These are phyloP conservation scores for Alaudala cheleensis DNA, from an alignment of 2,113 vertebrate species.

Conservation along the genomic window DNA sequence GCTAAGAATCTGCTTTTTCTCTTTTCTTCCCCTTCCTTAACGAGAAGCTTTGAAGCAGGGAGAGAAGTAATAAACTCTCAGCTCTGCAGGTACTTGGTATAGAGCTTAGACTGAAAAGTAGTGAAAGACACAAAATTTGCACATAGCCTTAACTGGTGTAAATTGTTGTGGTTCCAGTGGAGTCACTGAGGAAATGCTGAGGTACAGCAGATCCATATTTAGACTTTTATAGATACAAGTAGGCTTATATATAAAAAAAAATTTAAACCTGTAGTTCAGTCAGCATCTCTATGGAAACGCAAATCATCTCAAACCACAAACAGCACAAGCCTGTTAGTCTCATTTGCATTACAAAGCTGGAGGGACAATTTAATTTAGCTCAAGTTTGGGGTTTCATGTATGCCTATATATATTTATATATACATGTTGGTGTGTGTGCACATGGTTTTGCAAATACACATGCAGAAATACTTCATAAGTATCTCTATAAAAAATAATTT, in stretches of 20 bases:
- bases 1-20: background rate
- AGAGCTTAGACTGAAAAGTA: background rate
- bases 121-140: conserved; percentile 5
- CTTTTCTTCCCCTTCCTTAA: background rate
- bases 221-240: conserved; percentile 34
- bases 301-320: conserved; percentile 31
- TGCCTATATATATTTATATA: background rate
- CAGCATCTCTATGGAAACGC: conserved; percentile 61
- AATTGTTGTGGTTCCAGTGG: background rate
- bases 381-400: conserved; percentile 20
- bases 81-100: background rate
- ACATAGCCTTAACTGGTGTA: background rate
- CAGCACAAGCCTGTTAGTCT: conserved; percentile 33
- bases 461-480: background rate
- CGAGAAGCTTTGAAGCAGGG: background rate
- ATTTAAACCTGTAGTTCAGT: conserved; percentile 14
- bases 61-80: background rate
- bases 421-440: background rate
- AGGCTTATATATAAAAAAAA: conserved; percentile 14
- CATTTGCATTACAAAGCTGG: conserved; percentile 52
- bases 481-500: background rate
- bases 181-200: conserved; percentile 18
- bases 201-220: conserved; percentile 15
- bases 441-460: conserved; percentile 3
- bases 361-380: conserved; percentile 21